These are phyloP conservation scores for Lypha dubia DNA, from an alignment of 2,888 invertebrate genomes.

Conservation along the genomic window DNA sequence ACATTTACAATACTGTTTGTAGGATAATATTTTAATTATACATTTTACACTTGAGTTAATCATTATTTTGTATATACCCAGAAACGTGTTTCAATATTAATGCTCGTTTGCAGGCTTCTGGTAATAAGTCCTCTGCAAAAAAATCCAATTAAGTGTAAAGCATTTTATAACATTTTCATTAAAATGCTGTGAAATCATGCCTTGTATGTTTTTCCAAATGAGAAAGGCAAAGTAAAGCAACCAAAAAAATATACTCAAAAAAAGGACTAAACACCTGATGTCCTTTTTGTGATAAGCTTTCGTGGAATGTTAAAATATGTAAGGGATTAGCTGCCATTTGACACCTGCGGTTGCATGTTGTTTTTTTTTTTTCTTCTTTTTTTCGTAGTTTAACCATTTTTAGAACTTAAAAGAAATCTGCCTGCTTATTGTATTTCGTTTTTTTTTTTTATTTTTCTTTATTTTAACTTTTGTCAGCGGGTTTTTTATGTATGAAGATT, in stretches of 20 bases:
- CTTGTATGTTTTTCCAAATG: neutral
- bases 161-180: conserved; percentile 70
- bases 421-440: conserved; percentile 33
- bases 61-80: neutral
- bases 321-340: conserved; percentile 65
- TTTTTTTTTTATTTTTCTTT: conserved; percentile 1
- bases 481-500: conserved; percentile 47
- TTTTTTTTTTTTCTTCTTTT: conserved; percentile 33
- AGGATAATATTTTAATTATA: neutral
- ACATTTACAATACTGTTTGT: too few species aligned
- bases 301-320: conserved; percentile 49
- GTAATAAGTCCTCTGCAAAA: conserved; percentile 54
- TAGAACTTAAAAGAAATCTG: conserved; percentile 53
- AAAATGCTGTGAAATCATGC: conserved; percentile 43
- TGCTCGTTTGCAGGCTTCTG: conserved; percentile 30
- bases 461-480: conserved; percentile 49
- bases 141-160: conserved; percentile 71
- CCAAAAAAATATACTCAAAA: too few species aligned
- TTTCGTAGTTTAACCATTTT: conserved; percentile 33
- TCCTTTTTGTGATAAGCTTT: conserved; percentile 69
- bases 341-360: conserved; percentile 70
- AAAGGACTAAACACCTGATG: conserved; percentile 67
- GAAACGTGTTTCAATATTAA: neutral
- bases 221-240: neutral
- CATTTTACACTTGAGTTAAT: neutral